A percentile compares a stretch with the other conserved stretches of the same genome.
Conservation (phyloP, 2,888 invertebrate species). For the Drosophila nr. fundita region DNA sequence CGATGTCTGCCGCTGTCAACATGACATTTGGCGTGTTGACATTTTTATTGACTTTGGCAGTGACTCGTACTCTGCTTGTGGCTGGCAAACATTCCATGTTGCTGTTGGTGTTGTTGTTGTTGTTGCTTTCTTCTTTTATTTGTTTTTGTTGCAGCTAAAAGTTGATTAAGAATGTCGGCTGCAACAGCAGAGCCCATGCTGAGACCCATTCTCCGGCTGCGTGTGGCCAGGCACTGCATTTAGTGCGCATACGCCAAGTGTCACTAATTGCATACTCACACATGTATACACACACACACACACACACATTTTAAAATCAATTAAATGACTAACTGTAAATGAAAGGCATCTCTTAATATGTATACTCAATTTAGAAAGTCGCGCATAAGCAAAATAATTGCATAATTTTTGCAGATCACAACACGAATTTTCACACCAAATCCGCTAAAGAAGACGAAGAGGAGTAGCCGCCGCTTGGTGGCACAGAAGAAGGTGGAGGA, state of each 20-base stretch:
- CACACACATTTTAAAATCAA: slow-evolving; percentile 48
- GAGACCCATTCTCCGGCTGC: slow-evolving; percentile 33
- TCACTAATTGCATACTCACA: slow-evolving; percentile 61
- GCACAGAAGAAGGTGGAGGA: neutral
- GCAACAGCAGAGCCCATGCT: slow-evolving; percentile 26
- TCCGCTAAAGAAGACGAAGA: neutral
- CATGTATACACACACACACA: slow-evolving; percentile 5
- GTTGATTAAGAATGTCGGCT: slow-evolving; percentile 67
- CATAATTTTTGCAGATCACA: slow-evolving; percentile 59
- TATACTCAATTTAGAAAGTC: slow-evolving; percentile 71
- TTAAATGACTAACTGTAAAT: slow-evolving; percentile 64
- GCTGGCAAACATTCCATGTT: slow-evolving; percentile 47
- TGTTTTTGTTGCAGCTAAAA: slow-evolving; percentile 43
- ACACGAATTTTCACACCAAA: slow-evolving; percentile 59
- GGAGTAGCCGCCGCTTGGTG: neutral
- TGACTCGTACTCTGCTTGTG: slow-evolving; percentile 48
- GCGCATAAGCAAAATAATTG: slow-evolving; percentile 69
- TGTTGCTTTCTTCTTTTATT: slow-evolving; percentile 19
- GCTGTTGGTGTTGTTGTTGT: slow-evolving; percentile 15
- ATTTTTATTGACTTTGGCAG: slow-evolving; percentile 81
- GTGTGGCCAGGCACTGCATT: slow-evolving; percentile 65
- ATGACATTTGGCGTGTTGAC: slow-evolving; percentile 81
- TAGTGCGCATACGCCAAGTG: slow-evolving; percentile 76
- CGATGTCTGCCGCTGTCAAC: slow-evolving; percentile 72
- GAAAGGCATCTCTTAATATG: slow-evolving; percentile 45